Evolutionary conservation across 2,888 invertebrate species (phyloP), one percentile per base, ranked within the genome.

Genomic region (Acrocyrtus sp.): DNA sequence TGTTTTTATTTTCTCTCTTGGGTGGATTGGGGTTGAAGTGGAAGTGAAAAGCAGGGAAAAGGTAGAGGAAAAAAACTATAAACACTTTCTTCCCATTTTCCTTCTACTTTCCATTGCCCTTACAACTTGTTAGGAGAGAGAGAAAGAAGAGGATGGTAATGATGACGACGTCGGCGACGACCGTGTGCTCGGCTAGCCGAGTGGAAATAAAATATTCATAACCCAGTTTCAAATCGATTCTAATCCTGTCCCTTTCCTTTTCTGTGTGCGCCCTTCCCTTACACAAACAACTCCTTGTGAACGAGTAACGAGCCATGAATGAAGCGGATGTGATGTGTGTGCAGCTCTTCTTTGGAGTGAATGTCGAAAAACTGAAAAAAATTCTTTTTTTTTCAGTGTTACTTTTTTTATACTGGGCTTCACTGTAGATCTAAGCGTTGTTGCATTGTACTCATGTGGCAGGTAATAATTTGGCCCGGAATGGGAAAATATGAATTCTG

Each of bases 121-220:
- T 12, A 34, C 34, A 5, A 5, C 12, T 12, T 48, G 8, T 48
- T 19, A 21, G n/a, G 17, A 39, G 6, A 12, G 43, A 15, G 17
- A 43, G 43, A 17, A 43, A 43, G n/a, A n/a, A n/a, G n/a, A n/a
- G n/a, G 43, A 43, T 17, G 43, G 43, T 48, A 21, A 48, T 17
- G 17, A 34, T 34, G 45, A 45, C 8, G 19, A 21, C 27, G 67
- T 29, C 48, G 24, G 34, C 51, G 58, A 63, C 72, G 60, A 51
- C 43, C 57, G 6, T 34, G n/a, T 22, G 47, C 27, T 63, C 65
- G 70, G 69, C 54, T 60, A 62, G 56, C 75, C 70, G 70, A 70
- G 62, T 72, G 70, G 65, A 56, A 75, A 75, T 75, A 75, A 75
- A 75, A 75, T 75, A 75, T 75, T 75, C 75, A 75, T 75, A 75